Evolutionary conservation across 2,797 vertebrate species (phyloP), one percentile per base, ranked within the genome.

Genomic region (Enteromius paludinosus): DNA sequence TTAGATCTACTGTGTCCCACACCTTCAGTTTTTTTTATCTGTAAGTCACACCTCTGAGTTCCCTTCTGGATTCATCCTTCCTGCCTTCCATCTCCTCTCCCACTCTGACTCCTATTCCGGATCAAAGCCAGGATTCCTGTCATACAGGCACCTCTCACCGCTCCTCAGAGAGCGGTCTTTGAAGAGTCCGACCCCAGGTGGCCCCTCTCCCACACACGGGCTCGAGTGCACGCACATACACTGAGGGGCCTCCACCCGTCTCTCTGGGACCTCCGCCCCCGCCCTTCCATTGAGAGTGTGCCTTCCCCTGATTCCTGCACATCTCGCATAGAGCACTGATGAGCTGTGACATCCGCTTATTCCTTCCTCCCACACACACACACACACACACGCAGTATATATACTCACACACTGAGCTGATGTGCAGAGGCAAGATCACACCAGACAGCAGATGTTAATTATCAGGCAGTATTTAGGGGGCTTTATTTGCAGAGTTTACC

Each of bases 401-500:
- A 76, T 54, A 76, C 73, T 62, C 66, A 78, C 66, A 56, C 66
- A 79, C 49, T 33, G 38, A 79, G 61, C 72, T 84, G 83, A 83
- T 69, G 79, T 78, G 62, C 43, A 74, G 54, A 79, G 43, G 74
- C 81, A 83, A 69, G 41, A 86, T 88, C 81, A 85, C 85, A 81
- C 70, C 83, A 87, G 83, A 87, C 54, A 83, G 69, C 79, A 84
- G 75, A 87, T 87, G 84, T 72, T 87, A 87, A 82, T 86, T 86
- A 83, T 83, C 82, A 87, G 86, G 65, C 66, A 79, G 41, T 64
- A 80, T 84, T 85, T 79, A 70, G 25, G 80, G 54, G 54, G 38
- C 28, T 84, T 85, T 79, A 84, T 83, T 65, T 81, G 35, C 35
- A 61, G 75, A 41, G 45, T 30, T 45, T 69, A 74, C 69, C 61